A percentile compares a stretch with the other conserved stretches of the same genome.
Conservation (phyloP, 2,113 vertebrate genomes). For the Camelus bactrianus region DNA sequence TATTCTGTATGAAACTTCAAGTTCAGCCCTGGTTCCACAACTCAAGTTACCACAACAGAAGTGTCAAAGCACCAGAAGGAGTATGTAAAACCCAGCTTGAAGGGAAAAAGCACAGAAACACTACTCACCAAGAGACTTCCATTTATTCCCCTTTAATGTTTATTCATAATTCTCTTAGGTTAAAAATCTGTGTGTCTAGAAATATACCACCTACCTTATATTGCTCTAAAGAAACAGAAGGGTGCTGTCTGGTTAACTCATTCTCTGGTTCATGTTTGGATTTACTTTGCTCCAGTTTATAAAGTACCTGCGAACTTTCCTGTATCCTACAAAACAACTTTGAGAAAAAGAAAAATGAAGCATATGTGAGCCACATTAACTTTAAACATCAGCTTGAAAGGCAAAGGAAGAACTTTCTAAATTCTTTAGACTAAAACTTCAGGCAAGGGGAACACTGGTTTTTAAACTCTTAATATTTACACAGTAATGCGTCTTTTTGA, state of each 20-base stretch:
- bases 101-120: constrained; percentile 14
- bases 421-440: neutral
- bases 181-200: neutral
- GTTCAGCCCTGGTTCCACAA: neutral
- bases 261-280: constrained; percentile 73
- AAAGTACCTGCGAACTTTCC: constrained; percentile 94
- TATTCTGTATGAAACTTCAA: neutral
- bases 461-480: constrained; percentile 25
- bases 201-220: constrained; percentile 88
- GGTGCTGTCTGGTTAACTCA: constrained; percentile 71
- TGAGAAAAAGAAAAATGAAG: constrained; percentile 58
- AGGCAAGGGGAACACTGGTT: neutral
- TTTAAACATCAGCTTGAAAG: neutral
- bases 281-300: constrained; percentile 89
- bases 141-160: neutral
- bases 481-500: neutral
- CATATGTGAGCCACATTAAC: constrained; percentile 21
- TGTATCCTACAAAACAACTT: constrained; percentile 94
- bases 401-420: neutral
- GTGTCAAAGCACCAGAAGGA: neutral
- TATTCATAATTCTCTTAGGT: neutral
- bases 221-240: constrained; percentile 84
- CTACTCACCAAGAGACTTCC: neutral
- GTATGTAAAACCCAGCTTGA: neutral
- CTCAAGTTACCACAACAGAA: neutral